These are phyloP conservation scores for Solenopsis fugax DNA, from an alignment of 1,140 invertebrate genomes.

Conservation along the genomic window DNA sequence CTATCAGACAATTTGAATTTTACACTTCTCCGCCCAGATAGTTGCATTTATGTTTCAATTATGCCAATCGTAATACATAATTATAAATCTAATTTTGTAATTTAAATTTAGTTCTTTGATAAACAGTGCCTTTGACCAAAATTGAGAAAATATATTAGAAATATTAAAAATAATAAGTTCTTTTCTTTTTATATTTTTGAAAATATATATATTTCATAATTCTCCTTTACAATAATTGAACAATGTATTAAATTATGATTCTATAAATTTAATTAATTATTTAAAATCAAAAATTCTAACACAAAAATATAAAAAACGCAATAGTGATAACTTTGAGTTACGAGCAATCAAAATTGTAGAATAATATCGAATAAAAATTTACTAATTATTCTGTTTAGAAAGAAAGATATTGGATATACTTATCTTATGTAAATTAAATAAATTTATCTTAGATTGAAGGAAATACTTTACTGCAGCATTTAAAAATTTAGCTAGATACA, in stretches of 20 bases:
- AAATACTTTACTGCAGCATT: no score
- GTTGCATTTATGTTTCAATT: background rate
- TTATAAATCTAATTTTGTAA: background rate
- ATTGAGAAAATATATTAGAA: no score
- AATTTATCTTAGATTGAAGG: background rate
- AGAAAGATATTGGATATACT: background rate
- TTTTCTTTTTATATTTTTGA: background rate
- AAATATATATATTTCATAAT: background rate
- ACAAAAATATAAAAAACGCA: background rate
- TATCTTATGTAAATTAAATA: background rate
- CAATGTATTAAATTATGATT: background rate
- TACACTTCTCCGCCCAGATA: background rate
- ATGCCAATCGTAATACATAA: background rate
- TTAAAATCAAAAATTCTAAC: background rate
- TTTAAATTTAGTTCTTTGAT: conserved; percentile 1
- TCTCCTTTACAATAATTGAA: background rate
- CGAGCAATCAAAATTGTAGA: background rate
- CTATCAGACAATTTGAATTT: conserved; percentile 9
- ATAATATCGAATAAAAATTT: background rate
- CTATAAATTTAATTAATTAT: background rate
- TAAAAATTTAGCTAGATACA: no score
- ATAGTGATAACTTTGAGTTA: background rate
- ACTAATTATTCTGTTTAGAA: background rate
- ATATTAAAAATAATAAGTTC: background rate
- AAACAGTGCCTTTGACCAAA: background rate